Evolutionary conservation across 2,888 invertebrate genomes (phyloP).

Genomic region (Nowickia ferox): DNA sequence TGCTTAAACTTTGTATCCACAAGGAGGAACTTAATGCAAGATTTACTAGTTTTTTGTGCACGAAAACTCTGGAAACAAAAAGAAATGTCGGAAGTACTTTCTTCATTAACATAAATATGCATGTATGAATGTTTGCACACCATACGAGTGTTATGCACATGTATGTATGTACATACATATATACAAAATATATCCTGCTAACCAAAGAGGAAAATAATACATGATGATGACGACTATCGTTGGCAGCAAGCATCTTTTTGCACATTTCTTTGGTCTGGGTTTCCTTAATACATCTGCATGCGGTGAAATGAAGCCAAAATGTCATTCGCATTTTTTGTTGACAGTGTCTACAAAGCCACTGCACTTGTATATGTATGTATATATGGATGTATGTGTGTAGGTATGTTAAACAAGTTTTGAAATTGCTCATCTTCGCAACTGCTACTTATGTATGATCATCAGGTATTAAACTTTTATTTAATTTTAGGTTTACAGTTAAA

Average conservation of each 20-base stretch:
- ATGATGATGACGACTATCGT: slow-evolving; percentile 8
- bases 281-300: slow-evolving; percentile 68
- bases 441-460: slow-evolving; percentile 15
- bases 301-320: slow-evolving; percentile 33
- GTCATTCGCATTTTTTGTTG: slow-evolving; percentile 45
- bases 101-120: not conserved
- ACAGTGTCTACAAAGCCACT: slow-evolving; percentile 1
- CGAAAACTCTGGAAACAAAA: slow-evolving; percentile 29
- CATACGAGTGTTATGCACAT: not conserved
- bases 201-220: not conserved
- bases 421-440: slow-evolving; percentile 57
- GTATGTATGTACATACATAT: not conserved
- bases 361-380: no score
- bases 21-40: slow-evolving; percentile 55
- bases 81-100: slow-evolving; percentile 63
- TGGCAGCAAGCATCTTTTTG: slow-evolving; percentile 17
- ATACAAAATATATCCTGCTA: slow-evolving; percentile 16
- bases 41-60: not conserved
- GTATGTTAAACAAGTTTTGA: slow-evolving; percentile 58
- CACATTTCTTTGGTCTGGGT: slow-evolving; percentile 35
- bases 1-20: slow-evolving; percentile 16
- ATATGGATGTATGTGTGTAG: no score
- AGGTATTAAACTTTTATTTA: slow-evolving; percentile 60
- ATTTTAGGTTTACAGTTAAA: slow-evolving; percentile 47
- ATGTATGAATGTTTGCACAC: slow-evolving; percentile 16